Conservation (phyloP, 2,797 vertebrate genomes). For the Phoebastria nigripes region DNA sequence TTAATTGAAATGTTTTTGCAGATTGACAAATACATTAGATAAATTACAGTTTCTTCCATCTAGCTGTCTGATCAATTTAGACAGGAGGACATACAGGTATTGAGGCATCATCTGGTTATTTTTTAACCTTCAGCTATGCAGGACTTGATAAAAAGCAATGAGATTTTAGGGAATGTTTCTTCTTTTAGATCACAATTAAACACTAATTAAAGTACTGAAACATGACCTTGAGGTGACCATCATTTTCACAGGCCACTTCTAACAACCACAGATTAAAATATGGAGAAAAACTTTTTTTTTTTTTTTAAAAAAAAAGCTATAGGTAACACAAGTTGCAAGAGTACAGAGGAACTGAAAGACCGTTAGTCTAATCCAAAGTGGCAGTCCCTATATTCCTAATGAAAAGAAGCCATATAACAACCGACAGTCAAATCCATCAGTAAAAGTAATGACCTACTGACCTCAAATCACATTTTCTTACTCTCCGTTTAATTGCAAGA, state of each 20-base stretch:
- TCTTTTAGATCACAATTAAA: background rate
- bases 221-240: background rate
- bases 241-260: background rate
- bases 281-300: background rate
- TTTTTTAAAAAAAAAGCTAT: background rate
- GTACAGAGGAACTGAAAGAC: background rate
- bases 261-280: background rate
- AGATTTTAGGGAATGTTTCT: background rate
- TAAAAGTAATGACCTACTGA: background rate
- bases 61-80: background rate
- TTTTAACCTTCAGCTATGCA: background rate
- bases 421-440: background rate
- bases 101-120: background rate
- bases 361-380: background rate
- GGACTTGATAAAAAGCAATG: background rate
- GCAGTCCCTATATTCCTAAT: background rate
- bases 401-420: background rate
- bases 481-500: background rate
- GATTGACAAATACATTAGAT: background rate
- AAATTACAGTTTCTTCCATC: background rate
- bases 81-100: background rate
- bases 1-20: background rate
- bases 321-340: background rate
- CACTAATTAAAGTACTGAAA: background rate
- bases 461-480: background rate